Base-by-base conservation (phyloP, 2,797 vertebrate genomes). In the Mus minutoides region DNA sequence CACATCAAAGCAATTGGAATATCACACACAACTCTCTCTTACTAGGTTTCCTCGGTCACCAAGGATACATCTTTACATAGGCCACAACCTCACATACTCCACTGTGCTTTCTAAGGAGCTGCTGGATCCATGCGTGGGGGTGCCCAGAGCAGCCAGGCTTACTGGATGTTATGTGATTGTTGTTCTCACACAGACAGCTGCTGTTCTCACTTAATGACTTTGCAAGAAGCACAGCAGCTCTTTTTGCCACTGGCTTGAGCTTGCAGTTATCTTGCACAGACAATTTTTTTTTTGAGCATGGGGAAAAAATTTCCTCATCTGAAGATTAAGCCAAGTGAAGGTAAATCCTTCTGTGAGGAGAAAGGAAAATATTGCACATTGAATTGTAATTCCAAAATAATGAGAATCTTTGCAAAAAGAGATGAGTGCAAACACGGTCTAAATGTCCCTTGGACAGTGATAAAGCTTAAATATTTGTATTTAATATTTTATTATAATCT, bases 141-240 rank as follows among this genome's bases (percentile, higher is more conserved):
- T 80, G 22, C 88, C 92, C 94, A 82, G 58, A 84, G n/a, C 34
- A 52, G 7, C 91, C 90, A 94, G 29, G 62, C 96, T 91, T 37
- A 58, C 52, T 79, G 79, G 90, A 86, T 13, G n/a, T 86, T 79
- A 86, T 75, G 94, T 95, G 95, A 91, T 75, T 85, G 88, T 24
- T 92, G 88, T 93, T 52, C 31, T 37, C 26, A 1, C 21, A 77
- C 37, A 85, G 95, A 96, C 92, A 97, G 94, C 89, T 91, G 79
- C 73, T 96, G 16, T 80, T 96, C 75, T 94, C 83, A 56, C 77
- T 89, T 95, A 96, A 96, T 78, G 84, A 85, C 73, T 95, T 95
- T 95, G 67, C 92, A 93, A 91, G 85, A 9, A 46, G 78, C 19
- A 82, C 46, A 4, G 64, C 40, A 88, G 93, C 52, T 94, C 80